Conservation (phyloP, 2,888 invertebrate species). For the Nomada ferruginata region DNA sequence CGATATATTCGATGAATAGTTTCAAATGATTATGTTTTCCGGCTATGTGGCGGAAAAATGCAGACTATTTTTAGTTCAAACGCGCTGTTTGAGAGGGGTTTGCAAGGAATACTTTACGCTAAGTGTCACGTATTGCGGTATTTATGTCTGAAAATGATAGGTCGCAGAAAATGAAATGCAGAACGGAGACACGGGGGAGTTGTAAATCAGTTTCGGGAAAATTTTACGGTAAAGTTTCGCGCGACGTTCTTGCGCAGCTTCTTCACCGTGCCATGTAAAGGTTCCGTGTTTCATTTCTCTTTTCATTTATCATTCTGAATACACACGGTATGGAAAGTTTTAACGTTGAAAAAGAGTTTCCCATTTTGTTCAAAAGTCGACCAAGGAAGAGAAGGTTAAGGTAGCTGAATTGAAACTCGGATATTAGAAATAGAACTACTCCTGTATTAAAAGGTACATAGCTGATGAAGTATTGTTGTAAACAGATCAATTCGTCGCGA, state of each 20-base stretch:
- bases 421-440: too few species aligned
- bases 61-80: too few species aligned
- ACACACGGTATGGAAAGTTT: neutral
- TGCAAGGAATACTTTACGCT: neutral
- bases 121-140: neutral
- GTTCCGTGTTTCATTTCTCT: too few species aligned
- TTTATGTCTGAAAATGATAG: constrained; percentile 4
- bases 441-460: too few species aligned
- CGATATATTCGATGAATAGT: constrained; percentile 47
- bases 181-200: neutral
- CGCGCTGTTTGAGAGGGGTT: neutral
- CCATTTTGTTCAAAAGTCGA: too few species aligned
- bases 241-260: neutral
- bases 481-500: too few species aligned
- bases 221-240: neutral
- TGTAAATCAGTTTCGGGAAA: neutral
- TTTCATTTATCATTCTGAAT: too few species aligned
- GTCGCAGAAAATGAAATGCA: neutral
- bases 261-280: neutral
- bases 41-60: neutral
- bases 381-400: too few species aligned
- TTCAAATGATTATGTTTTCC: constrained; percentile 5
- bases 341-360: neutral
- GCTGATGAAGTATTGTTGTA: too few species aligned
- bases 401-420: too few species aligned